phyloP scores from a whole-genome alignment of 2,797 vertebrate genomes.

The Thunnus albacares region DNA sequence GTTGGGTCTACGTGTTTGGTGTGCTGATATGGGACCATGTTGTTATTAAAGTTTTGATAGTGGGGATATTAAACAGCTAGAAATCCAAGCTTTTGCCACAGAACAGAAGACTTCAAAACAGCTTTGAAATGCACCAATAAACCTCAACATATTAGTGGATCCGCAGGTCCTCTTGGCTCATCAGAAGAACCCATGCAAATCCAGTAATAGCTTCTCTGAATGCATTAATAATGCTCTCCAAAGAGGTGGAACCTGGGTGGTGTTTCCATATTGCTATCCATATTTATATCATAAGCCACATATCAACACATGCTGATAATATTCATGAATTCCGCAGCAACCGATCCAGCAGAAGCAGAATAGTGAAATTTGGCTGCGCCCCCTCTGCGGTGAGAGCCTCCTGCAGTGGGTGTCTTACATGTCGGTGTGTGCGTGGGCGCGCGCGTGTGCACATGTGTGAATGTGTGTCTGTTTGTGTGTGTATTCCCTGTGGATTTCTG shows the following conservation, averaged over 20 bases:
- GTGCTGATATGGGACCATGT: constrained; percentile 44
- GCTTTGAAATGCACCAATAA: constrained; percentile 66
- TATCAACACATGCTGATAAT: constrained; percentile 75
- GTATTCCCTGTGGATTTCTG: constrained; percentile 69
- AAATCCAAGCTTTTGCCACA: constrained; percentile 47
- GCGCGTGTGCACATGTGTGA: neutral
- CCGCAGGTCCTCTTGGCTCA: constrained; percentile 52
- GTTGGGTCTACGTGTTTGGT: constrained; percentile 28
- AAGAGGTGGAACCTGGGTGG: constrained; percentile 67
- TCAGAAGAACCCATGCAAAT: constrained; percentile 68
- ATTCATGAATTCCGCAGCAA: constrained; percentile 78
- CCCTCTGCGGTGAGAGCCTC: constrained; percentile 55
- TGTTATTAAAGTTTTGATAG: constrained; percentile 62
- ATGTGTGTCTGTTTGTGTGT: constrained; percentile 50
- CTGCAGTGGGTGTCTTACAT: constrained; percentile 64
- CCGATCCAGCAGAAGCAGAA: constrained; percentile 54
- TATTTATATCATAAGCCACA: constrained; percentile 77
- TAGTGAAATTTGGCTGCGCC: constrained; percentile 61
- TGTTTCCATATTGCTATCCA: constrained; percentile 75
- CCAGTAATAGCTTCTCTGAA: constrained; percentile 66
- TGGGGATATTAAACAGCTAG: constrained; percentile 49
- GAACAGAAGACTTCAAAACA: constrained; percentile 62
- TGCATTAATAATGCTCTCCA: constrained; percentile 70
- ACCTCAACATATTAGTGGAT: constrained; percentile 54
- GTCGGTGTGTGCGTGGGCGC: constrained; percentile 47